Evolutionary conservation across 2,113 vertebrate genomes (phyloP), one percentile per base, ranked within the genome.

Genomic region (Loxodonta africana): DNA sequence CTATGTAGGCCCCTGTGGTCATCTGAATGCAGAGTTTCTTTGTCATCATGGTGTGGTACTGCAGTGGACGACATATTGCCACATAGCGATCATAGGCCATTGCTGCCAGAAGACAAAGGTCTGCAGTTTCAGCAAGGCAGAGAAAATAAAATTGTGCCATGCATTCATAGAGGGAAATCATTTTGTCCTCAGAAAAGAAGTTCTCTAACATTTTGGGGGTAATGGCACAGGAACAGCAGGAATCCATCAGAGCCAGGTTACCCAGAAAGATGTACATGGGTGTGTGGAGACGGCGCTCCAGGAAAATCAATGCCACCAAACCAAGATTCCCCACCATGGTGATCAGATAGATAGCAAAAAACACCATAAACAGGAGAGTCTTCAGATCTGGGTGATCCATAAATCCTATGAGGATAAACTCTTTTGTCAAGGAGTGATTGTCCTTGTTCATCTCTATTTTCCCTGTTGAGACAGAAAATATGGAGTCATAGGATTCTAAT

Each of bases 251-350:
- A 12, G 96, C 96, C 5, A 98, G 90, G 30, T 98, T 96, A 0
- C 97, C 94, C 37, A 97, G 74, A 71, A 98, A 97, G 63, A 95
- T 81, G 11, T 97, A 97, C 96, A 97, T 96, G 17, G 97, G 96
- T 4, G 77, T 95, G 73, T 97, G 96, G 65, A 97, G 95, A 11
- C 26, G 60, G 8, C 5, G 28, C 8, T 97, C 90, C 48, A 48
- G 89, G 11, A 37, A 83, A 63, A 96, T 96, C 33, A 94, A 2
- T 3, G 18, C 48, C 48, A 48, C 48, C 48, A 48, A 48, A 48
- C 48, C 48, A 48, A 48, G 48, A 48, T 48, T 48, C 48, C 48
- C 48, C 7, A 48, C 48, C 48, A 48, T 6, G 7, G 48, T 48
- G 48, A 6, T 48, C 48, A 48, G 48, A 48, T 48, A 48, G 48